A percentile compares a stretch with the other conserved stretches of the same genome.
phyloP scores from a whole-genome alignment of 2,797 vertebrate genomes.

The Gadopsis bispinosus region DNA sequence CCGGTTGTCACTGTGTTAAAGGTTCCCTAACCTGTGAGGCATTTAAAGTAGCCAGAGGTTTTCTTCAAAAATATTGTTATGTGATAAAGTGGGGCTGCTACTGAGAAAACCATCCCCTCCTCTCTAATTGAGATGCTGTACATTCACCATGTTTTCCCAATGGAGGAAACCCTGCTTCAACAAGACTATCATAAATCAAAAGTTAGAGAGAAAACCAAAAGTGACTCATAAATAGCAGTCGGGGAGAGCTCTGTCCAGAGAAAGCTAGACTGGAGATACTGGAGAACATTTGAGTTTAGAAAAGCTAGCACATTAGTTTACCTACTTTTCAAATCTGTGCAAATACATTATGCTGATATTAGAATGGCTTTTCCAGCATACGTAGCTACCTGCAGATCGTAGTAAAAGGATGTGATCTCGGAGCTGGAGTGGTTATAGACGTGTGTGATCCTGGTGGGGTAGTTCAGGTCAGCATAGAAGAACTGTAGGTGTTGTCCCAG shows the following conservation, averaged over 20 bases:
- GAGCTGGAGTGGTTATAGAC: slow-evolving; percentile 99
- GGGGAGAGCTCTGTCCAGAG: background rate
- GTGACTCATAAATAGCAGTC: slow-evolving; percentile 12
- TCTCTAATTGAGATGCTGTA: slow-evolving; percentile 35
- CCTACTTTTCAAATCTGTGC: background rate
- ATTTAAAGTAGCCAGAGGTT: background rate
- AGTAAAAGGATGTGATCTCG: slow-evolving; percentile 98
- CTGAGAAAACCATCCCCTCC: background rate
- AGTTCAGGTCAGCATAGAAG: slow-evolving; percentile 97
- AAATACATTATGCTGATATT: background rate
- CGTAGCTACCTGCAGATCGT: slow-evolving; percentile 87
- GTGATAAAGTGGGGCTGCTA: slow-evolving; percentile 14
- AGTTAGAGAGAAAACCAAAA: background rate
- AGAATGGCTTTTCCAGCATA: background rate
- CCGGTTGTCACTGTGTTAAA: background rate
- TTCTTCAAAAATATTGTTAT: background rate
- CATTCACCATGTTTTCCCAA: slow-evolving; percentile 14
- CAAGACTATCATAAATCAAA: slow-evolving; percentile 31
- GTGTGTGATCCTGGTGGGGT: slow-evolving; percentile 96
- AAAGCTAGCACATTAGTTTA: background rate
- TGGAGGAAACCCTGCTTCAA: slow-evolving; percentile 24
- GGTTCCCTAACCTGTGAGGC: slow-evolving; percentile 4
- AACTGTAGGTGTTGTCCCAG: slow-evolving; percentile 97
- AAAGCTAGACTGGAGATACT: background rate
- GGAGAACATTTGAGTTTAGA: background rate